Evolutionary conservation across 2,113 vertebrate species (phyloP).

Genomic region (Planiliza haematocheilus): DNA sequence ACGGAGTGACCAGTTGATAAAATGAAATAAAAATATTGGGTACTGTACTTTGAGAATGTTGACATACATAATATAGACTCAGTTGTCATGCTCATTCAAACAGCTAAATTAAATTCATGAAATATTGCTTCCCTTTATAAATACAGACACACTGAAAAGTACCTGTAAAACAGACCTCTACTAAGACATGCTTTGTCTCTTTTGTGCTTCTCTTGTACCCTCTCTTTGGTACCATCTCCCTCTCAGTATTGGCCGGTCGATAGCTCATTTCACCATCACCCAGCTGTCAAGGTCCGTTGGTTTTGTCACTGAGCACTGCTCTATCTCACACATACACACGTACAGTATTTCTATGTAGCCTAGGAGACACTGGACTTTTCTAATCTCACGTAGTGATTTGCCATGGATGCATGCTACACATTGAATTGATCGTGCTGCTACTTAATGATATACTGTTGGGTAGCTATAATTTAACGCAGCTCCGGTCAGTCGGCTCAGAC

Average conservation of each 20-base stretch:
- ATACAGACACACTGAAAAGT: not conserved
- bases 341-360: not conserved
- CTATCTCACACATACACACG: not conserved
- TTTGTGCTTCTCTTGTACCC: constrained; percentile 7
- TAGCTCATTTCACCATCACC: constrained; percentile 61
- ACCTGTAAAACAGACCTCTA: constrained; percentile 10
- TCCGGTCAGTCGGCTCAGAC: constrained; percentile 9
- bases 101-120: no score
- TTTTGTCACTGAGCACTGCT: constrained; percentile 30
- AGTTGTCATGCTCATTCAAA: no score
- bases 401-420: constrained; percentile 12
- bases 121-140: no score
- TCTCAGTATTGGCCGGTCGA: constrained; percentile 21
- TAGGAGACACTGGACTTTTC: constrained; percentile 43
- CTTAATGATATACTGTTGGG: constrained; percentile 46
- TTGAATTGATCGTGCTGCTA: constrained; percentile 41
- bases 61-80: no score
- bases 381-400: constrained; percentile 50
- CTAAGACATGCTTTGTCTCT: constrained; percentile 8
- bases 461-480: constrained; percentile 25
- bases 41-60: no score
- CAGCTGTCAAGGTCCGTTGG: constrained; percentile 45
- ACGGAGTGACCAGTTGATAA: no score
- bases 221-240: constrained; percentile 4
- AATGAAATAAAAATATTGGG: no score